Conservation (phyloP, 2,113 vertebrate genomes). For the Burhinus bistriatus region DNA sequence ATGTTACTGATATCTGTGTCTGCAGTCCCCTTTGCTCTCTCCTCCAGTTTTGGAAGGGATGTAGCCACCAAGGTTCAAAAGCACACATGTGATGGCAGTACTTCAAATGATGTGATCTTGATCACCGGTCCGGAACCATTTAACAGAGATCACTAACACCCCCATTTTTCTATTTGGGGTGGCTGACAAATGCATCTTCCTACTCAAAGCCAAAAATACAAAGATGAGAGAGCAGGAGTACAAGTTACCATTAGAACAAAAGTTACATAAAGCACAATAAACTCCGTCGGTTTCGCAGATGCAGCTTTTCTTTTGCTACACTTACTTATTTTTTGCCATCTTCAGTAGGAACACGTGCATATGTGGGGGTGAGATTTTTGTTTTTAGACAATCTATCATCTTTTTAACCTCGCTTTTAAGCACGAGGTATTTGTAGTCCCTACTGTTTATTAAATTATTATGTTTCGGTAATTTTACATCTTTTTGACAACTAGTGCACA, state of each 20-base stretch:
- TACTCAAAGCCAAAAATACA: conserved; percentile 69
- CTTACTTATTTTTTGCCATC: background rate
- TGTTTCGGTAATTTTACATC: background rate
- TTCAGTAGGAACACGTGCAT: background rate
- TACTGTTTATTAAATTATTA: background rate
- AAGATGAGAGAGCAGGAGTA: conserved; percentile 32
- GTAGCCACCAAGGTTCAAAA: background rate
- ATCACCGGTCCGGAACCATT: conserved; percentile 37
- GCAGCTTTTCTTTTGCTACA: background rate
- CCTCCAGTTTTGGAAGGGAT: background rate
- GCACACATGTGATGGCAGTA: background rate
- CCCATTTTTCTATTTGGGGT: conserved; percentile 70
- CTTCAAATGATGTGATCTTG: background rate
- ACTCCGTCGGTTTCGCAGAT: background rate
- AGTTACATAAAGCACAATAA: conserved; percentile 10
- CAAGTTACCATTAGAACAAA: background rate
- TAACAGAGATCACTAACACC: conserved; percentile 30
- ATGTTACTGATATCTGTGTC: background rate
- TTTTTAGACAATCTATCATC: background rate
- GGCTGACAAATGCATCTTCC: conserved; percentile 63
- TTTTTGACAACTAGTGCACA: accelerated
- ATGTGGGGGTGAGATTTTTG: background rate
- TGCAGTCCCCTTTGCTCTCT: background rate
- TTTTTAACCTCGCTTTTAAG: background rate
- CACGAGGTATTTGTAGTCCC: background rate